A percentile compares a stretch with the other conserved stretches of the same genome.
These are phyloP conservation scores for Paracyprichromis sp. DNA, from an alignment of 2,113 vertebrate species.

Conservation along the genomic window DNA sequence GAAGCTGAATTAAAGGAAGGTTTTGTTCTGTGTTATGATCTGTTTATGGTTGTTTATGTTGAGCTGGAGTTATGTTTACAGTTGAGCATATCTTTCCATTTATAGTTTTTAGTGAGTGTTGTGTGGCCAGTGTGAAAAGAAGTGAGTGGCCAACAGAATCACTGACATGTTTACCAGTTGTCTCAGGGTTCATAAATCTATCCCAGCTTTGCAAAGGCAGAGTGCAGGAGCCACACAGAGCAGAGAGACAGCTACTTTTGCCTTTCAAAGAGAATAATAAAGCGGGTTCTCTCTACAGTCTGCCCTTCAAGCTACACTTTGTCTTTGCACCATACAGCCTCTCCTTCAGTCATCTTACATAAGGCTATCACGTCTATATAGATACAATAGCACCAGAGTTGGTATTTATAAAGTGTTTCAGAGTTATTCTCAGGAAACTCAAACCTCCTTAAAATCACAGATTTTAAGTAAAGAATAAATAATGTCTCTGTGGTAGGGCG, in stretches of 20 bases:
- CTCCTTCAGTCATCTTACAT: conserved; percentile 2
- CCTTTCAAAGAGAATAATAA: conserved; percentile 45
- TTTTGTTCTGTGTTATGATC: not conserved
- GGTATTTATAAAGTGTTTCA: not conserved
- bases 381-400: not conserved
- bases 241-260: not conserved
- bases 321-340: not conserved
- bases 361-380: conserved; percentile 29
- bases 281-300: not conserved
- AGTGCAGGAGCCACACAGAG: not conserved
- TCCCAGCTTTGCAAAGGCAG: not conserved
- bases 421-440: not conserved
- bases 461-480: not conserved
- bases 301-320: not conserved
- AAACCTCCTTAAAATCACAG: not conserved
- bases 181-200: conserved; percentile 4
- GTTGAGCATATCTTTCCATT: not conserved
- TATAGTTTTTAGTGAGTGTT: not conserved
- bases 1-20: not conserved
- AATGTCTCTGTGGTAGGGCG: not conserved
- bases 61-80: not conserved
- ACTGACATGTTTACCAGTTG: conserved; percentile 24
- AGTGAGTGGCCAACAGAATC: not conserved
- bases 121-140: not conserved
- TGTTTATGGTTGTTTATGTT: not conserved